Conservation (phyloP, 2,888 invertebrate genomes). For the Drosophila vallismaia region DNA sequence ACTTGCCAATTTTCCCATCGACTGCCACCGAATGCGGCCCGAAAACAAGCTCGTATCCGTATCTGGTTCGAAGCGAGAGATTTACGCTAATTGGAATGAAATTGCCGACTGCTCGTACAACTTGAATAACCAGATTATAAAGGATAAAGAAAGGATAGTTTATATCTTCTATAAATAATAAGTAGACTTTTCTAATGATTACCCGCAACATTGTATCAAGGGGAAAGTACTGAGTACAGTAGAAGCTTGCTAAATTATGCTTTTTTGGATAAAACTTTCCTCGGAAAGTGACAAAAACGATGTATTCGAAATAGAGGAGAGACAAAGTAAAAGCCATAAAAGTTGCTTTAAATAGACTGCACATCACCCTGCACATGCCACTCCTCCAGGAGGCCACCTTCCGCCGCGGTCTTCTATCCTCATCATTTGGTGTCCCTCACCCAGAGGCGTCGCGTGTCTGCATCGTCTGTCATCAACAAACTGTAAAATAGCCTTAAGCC, state of each 20-base stretch:
- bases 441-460: constrained; percentile 54
- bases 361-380: constrained; percentile 20
- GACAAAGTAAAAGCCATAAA: constrained; percentile 58
- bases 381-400: not conserved
- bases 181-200: no score
- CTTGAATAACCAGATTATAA: not conserved
- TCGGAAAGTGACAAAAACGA: not conserved
- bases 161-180: no score
- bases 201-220: no score
- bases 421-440: constrained; percentile 12
- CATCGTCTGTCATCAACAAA: constrained; percentile 79
- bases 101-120: constrained; percentile 16
- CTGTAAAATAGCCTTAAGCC: constrained; percentile 81
- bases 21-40: constrained; percentile 20
- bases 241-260: no score
- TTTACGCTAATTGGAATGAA: constrained; percentile 43
- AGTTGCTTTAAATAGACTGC: constrained; percentile 74
- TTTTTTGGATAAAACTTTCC: no score
- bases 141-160: no score
- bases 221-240: no score
- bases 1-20: constrained; percentile 51
- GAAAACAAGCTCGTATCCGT: not conserved
- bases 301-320: constrained; percentile 9
- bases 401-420: not conserved
- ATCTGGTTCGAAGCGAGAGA: constrained; percentile 20